These are phyloP conservation scores for Morpho helenor DNA, from an alignment of 2,888 invertebrate species.

Conservation along the genomic window DNA sequence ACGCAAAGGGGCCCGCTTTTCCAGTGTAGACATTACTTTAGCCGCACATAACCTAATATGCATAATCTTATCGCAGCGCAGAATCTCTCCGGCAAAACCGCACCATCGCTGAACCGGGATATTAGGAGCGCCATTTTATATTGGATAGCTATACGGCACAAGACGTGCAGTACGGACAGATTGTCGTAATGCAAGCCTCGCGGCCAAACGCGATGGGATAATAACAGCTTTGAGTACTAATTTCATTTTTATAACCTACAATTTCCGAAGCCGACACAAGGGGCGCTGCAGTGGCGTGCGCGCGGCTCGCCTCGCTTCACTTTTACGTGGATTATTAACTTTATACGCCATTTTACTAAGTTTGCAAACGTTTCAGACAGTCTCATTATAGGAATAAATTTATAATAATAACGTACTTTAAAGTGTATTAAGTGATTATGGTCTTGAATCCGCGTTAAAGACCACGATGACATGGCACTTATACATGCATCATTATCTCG, in stretches of 20 bases:
- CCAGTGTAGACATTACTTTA: slow-evolving; percentile 75
- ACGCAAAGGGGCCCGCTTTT: slow-evolving; percentile 45
- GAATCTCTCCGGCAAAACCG: slow-evolving; percentile 71
- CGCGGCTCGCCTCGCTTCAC: slow-evolving; percentile 59
- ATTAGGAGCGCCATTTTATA: slow-evolving; percentile 80
- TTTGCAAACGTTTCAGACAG: slow-evolving; percentile 72
- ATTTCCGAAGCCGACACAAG: slow-evolving; percentile 79
- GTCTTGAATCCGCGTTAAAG: slow-evolving; percentile 64
- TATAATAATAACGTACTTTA: slow-evolving; percentile 71
- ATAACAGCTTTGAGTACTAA: slow-evolving; percentile 79
- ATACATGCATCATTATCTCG: slow-evolving; percentile 53
- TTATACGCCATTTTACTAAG: slow-evolving; percentile 77
- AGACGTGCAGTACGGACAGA: slow-evolving; percentile 80
- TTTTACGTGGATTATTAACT: slow-evolving; percentile 77
- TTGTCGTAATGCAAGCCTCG: slow-evolving; percentile 78
- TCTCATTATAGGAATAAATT: slow-evolving; percentile 73
- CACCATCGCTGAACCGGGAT: slow-evolving; percentile 73
- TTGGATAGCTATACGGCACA: slow-evolving; percentile 78
- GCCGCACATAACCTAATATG: slow-evolving; percentile 76
- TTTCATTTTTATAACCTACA: slow-evolving; percentile 80
- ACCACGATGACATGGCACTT: slow-evolving; percentile 67
- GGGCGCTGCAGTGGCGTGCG: slow-evolving; percentile 77
- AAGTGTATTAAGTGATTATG: slow-evolving; percentile 75
- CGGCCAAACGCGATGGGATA: slow-evolving; percentile 79
- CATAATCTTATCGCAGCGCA: slow-evolving; percentile 77